These are phyloP conservation scores for Drosophila repleta DNA, from an alignment of 1,140 invertebrate genomes.

Conservation along the genomic window DNA sequence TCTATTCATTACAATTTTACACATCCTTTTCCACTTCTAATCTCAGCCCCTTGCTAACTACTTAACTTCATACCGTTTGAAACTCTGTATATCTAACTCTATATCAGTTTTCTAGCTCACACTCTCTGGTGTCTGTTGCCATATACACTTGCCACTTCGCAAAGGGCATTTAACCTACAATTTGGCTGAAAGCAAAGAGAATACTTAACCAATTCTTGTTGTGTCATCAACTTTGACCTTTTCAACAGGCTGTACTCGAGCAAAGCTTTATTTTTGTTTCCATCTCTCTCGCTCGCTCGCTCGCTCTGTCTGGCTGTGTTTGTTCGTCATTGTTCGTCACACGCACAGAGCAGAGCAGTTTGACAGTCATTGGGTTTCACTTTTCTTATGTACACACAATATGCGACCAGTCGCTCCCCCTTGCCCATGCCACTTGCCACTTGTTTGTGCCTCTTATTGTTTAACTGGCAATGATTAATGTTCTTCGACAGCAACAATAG, in stretches of 20 bases:
- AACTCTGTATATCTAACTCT: background rate
- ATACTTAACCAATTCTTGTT: slow-evolving; percentile 13
- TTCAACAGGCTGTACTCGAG: slow-evolving; percentile 54
- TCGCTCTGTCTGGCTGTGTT: background rate
- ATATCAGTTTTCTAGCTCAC: background rate
- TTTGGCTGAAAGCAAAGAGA: background rate
- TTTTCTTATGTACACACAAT: slow-evolving; percentile 43
- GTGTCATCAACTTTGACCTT: slow-evolving; percentile 67
- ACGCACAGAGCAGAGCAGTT: slow-evolving; percentile 42
- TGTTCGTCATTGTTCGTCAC: slow-evolving; percentile 46
- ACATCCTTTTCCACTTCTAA: no score
- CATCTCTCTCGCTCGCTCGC: no score
- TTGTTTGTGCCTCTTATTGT: slow-evolving; percentile 67
- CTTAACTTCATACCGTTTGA: no score
- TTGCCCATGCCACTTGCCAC: slow-evolving; percentile 46
- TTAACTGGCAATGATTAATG: slow-evolving; percentile 78
- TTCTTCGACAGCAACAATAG: slow-evolving; percentile 38
- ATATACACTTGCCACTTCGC: background rate
- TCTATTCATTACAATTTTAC: no score
- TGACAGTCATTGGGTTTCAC: slow-evolving; percentile 70
- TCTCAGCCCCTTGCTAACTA: no score
- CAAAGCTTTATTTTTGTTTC: slow-evolving; percentile 16
- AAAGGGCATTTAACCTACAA: slow-evolving; percentile 10
- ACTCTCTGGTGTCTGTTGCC: background rate
- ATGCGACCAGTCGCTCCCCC: slow-evolving; percentile 15